These are phyloP conservation scores for Echinops telfairi DNA, from an alignment of 2,113 vertebrate genomes.

Conservation along the genomic window DNA sequence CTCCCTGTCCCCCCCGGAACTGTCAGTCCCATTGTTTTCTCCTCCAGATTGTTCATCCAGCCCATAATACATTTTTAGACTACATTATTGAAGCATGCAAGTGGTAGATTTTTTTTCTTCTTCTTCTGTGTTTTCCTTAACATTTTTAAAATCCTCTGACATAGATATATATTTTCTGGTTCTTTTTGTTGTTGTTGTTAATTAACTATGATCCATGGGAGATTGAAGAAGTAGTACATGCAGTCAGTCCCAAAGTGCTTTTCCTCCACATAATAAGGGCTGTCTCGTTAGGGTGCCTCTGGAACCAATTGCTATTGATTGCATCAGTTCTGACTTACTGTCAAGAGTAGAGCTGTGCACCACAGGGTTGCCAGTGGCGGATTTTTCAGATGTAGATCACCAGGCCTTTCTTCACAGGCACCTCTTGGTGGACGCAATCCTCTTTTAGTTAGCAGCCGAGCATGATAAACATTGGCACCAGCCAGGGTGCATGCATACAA, in stretches of 20 bases:
- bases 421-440: not conserved
- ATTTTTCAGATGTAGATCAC: not conserved
- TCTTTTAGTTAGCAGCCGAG: not conserved
- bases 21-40: too few species aligned
- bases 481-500: not conserved
- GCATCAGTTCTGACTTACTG: not conserved
- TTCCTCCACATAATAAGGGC: not conserved
- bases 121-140: not conserved
- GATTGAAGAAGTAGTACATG: not conserved
- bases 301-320: not conserved
- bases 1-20: too few species aligned
- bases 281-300: conserved; percentile 25
- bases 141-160: conserved; percentile 17
- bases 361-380: not conserved
- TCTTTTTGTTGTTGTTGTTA: conserved; percentile 15
- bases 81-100: too few species aligned
- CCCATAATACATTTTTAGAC: too few species aligned
- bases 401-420: not conserved
- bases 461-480: not conserved
- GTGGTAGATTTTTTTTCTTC: too few species aligned
- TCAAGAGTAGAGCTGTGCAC: not conserved
- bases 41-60: too few species aligned
- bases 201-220: not conserved
- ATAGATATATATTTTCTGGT: not conserved
- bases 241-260: not conserved